Evolutionary conservation across 2,888 invertebrate genomes (phyloP), one percentile per base, ranked within the genome.

Genomic region (Polylopha cassiicola): DNA sequence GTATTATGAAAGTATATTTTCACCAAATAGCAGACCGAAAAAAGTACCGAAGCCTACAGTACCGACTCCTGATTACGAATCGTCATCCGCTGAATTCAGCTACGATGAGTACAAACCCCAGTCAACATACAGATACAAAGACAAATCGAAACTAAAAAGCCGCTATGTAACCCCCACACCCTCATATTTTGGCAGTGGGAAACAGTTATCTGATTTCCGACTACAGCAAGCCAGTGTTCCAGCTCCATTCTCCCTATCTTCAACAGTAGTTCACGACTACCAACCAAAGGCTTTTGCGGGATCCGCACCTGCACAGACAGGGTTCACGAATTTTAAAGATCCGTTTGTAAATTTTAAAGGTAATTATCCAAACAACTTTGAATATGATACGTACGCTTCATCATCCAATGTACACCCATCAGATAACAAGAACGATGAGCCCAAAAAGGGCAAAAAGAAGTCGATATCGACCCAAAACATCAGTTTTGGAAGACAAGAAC

Each of bases 401-500:
- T 61, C 82, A 4, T 73, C 80, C 11, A 81, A 73, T 46, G 43
- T 69, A 14, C 72, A 65, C 42, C 46, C 60, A 2, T 51, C 74
- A 4, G 72, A 71, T 39, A 62, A 68, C 26, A 69, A 66, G 52
- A 63, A 61, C 16, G 59, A 68, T 20, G 62, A 62, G 46, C 46
- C 55, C 20, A 67, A 66, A 44, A 79, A 63, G 45, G 67, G 66
- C 4, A 73, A 68, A 53, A 80, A 79, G 43, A 85, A 84, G 48
- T 81, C 86, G 0, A 60, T 81, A 46, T 85, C 85, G 1, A 76
- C 75, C 1, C 85, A 85, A 55, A 84, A 80, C 43, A 73, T 86
- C 23, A 77, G 65, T 38, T 82, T 85, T 53, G 80, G 79, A 6
- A 73, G 74, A 11, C 66, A 74, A 50, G 78, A 77, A 32, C 75